Conservation (phyloP, 2,113 vertebrate species). For the Dicrurus megarhynchus region DNA sequence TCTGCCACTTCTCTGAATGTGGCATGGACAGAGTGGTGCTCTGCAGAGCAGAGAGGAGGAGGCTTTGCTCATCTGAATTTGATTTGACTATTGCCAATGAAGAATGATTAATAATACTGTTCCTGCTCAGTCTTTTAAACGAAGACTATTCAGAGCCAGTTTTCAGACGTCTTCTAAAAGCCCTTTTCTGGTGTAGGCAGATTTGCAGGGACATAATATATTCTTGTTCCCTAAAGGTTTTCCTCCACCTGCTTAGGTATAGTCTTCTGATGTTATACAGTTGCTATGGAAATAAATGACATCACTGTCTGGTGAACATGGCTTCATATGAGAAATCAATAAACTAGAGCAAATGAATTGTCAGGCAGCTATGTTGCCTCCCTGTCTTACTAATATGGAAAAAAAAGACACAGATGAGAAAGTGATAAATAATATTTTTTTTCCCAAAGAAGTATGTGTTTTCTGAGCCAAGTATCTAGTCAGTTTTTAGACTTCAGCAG, state of each 20-base stretch:
- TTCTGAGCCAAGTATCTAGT: neutral
- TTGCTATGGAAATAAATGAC: slow-evolving; percentile 53
- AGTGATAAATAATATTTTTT: neutral
- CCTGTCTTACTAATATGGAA: neutral
- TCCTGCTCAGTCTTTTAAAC: neutral
- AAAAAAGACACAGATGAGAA: neutral
- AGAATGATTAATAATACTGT: neutral
- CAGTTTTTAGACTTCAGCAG: neutral
- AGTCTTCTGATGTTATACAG: slow-evolving; percentile 26
- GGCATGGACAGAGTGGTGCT: neutral
- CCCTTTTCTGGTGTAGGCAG: neutral
- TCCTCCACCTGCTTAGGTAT: neutral
- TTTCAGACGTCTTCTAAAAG: neutral
- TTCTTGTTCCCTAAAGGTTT: slow-evolving; percentile 6
- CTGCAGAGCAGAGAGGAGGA: neutral
- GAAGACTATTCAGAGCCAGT: neutral
- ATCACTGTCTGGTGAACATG: neutral
- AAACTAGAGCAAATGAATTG: slow-evolving; percentile 12
- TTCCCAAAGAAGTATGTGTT: neutral
- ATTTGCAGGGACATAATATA: neutral
- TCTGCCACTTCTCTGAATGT: neutral
- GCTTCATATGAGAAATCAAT: slow-evolving; percentile 29
- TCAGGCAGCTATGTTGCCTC: neutral
- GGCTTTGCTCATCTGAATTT: neutral
- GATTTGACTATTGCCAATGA: neutral